Base-by-base conservation (phyloP, 2,888 invertebrate species). In the Epirrhoe alternata region DNA sequence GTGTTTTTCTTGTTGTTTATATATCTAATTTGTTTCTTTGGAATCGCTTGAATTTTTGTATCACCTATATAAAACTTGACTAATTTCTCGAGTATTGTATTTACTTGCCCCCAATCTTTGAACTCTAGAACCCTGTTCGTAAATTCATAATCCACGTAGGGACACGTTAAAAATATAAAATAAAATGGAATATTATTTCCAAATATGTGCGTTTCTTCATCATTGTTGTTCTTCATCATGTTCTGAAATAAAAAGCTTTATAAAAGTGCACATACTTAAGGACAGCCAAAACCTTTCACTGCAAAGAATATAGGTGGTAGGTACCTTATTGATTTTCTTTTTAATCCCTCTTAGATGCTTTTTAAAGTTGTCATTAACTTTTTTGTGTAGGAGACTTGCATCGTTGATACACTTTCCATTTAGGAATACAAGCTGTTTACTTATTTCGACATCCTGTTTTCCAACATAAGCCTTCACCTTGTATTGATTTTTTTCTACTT, bases 381-480 rank as follows among this genome's bases (percentile, higher is more conserved):
- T 73, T 64, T 84, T 83, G 69, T 90, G 83, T 16, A 92, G 61
- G 82, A 91, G 93, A 42, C 93, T 89, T 57, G 31, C 51, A 66
- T 93, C 94, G 55, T 85, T 73, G 3, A 96, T 81, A 50, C 92
- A 90, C 71, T 94, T 89, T 72, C 94, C 94, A 86, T 97, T 97
- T 5, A 97, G 88, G 84, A 94, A 97, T 54, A 97, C 86, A 86
- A 94, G 95, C 76, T 96, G 81, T 54, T 72, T 74, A 45, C 74
- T 77, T 38, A 67, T 12, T 6, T 78, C 76, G 4, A 61, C 71
- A 38, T 75, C 71, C 61, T 67, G 74, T 71, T 90, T 94, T 50
- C 94, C 93, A 63, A 96, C 89, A 72, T 94, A 94, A 0, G 95
- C 96, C 70, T 87, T 89, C 8, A 96, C 86, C 75, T 87, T 90